phyloP scores from a whole-genome alignment of 1,140 invertebrate species.

The Cyclina sinensis region DNA sequence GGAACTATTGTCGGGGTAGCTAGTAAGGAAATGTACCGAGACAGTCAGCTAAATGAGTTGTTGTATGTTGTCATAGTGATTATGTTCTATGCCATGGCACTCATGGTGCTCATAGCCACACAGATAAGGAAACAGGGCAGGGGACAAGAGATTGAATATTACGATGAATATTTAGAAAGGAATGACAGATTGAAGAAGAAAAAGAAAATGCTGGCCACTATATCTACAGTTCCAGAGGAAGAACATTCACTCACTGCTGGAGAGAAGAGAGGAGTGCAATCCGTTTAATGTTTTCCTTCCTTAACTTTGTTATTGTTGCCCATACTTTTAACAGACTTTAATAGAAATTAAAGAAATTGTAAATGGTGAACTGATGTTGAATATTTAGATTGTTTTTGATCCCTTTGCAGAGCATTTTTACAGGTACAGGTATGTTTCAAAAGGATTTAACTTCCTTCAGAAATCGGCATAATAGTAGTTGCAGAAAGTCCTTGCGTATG shows the following conservation, averaged over 20 bases:
- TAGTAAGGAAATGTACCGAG: conserved; percentile 72
- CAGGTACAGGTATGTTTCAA: no score
- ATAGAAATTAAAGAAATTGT: no score
- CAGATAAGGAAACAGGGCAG: conserved; percentile 81
- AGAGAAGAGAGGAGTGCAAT: conserved; percentile 21
- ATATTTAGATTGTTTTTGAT: no score
- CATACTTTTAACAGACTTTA: no score
- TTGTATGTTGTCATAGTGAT: conserved; percentile 85
- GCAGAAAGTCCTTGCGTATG: no score
- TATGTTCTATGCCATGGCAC: conserved; percentile 83
- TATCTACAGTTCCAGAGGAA: conserved; percentile 58
- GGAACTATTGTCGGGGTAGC: conserved; percentile 76
- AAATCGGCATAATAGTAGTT: no score
- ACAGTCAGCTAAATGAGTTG: conserved; percentile 82
- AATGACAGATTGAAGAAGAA: conserved; percentile 76
- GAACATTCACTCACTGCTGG: conserved; percentile 6
- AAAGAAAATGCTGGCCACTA: conserved; percentile 59
- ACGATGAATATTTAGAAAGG: conserved; percentile 82
- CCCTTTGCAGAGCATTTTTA: no score
- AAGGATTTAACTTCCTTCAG: no score
- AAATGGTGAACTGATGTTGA: no score
- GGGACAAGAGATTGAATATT: conserved; percentile 82
- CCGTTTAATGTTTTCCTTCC: neutral
- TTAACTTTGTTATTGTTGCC: neutral
- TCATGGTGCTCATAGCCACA: conserved; percentile 83